Evolutionary conservation across 23 tunicate genomes (phyloP).

Genomic region (Corella eumyota): DNA sequence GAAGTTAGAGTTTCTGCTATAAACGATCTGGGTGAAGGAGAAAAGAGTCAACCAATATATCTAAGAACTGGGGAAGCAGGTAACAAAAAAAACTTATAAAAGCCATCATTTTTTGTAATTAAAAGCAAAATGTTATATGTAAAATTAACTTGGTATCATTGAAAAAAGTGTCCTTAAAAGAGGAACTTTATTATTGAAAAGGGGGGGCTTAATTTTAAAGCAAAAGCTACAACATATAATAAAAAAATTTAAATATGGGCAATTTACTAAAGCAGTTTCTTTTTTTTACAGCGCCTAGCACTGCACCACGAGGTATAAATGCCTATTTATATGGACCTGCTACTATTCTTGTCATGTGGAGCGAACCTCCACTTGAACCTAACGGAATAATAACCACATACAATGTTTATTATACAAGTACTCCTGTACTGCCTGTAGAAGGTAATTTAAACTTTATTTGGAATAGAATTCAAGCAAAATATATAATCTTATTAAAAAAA

Average conservation of each 20-base stretch:
- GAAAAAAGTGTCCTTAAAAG: not conserved
- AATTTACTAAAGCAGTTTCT: too few relatives aligned
- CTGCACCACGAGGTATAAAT: conserved; percentile 25
- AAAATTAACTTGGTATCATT: not conserved
- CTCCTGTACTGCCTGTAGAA: conserved; percentile 23
- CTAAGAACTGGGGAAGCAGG: conserved; percentile 67
- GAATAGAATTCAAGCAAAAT: too few relatives aligned
- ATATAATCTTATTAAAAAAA: too few relatives aligned
- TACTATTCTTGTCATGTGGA: conserved; percentile 64
- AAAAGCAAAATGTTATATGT: not conserved
- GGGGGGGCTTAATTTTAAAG: not conserved
- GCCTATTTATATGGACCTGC: conserved; percentile 34
- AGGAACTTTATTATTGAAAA: not conserved
- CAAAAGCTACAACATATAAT: not conserved
- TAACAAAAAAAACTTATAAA: conserved; percentile 1
- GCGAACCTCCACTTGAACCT: conserved; percentile 20
- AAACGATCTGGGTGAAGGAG: conserved; percentile 64
- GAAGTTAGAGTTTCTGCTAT: conserved; percentile 53
- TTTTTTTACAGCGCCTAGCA: conserved; percentile 42
- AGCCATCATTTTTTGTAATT: not conserved
- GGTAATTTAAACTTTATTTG: conserved; percentile 14
- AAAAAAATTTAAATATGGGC: not conserved
- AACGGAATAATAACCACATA: conserved; percentile 50
- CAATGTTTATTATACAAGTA: conserved; percentile 63
- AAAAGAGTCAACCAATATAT: conserved; percentile 21